phyloP scores from a whole-genome alignment of 2,888 invertebrate genomes.

The Euphydryas editha region DNA sequence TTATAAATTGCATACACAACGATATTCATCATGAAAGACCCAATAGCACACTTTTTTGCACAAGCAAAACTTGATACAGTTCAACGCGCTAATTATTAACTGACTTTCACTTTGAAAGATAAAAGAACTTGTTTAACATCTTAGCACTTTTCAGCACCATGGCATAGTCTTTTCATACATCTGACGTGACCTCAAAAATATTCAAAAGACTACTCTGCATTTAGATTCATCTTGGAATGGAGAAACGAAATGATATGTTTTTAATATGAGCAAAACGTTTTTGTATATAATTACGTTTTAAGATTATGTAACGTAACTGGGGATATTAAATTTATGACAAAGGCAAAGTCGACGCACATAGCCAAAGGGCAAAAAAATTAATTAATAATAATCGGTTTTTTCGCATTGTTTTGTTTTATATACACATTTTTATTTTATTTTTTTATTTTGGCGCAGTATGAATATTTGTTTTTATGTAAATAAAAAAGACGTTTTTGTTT shows the following conservation, averaged over 20 bases:
- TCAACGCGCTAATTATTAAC: slow-evolving; percentile 65
- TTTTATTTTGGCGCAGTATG: too few species aligned
- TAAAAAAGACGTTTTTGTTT: too few species aligned
- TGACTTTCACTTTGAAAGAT: slow-evolving; percentile 69
- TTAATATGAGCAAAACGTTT: background rate
- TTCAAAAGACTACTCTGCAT: background rate
- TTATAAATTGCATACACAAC: slow-evolving; percentile 27
- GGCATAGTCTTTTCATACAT: slow-evolving; percentile 24
- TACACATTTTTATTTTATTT: too few species aligned
- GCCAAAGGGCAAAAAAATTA: too few species aligned
- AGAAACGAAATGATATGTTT: background rate
- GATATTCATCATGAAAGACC: slow-evolving; percentile 59
- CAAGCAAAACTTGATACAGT: slow-evolving; percentile 69
- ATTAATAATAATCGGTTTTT: too few species aligned
- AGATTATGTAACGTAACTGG: background rate
- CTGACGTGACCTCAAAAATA: slow-evolving; percentile 12
- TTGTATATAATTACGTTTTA: background rate
- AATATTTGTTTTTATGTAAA: too few species aligned
- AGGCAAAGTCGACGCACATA: too few species aligned
- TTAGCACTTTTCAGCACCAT: slow-evolving; percentile 26
- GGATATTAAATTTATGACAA: background rate
- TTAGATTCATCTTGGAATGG: background rate
- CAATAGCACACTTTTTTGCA: slow-evolving; percentile 72
- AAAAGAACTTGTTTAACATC: slow-evolving; percentile 31
- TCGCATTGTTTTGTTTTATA: too few species aligned